These are phyloP conservation scores for Myotis findleyi DNA, from an alignment of 2,797 vertebrate species.

Conservation along the genomic window DNA sequence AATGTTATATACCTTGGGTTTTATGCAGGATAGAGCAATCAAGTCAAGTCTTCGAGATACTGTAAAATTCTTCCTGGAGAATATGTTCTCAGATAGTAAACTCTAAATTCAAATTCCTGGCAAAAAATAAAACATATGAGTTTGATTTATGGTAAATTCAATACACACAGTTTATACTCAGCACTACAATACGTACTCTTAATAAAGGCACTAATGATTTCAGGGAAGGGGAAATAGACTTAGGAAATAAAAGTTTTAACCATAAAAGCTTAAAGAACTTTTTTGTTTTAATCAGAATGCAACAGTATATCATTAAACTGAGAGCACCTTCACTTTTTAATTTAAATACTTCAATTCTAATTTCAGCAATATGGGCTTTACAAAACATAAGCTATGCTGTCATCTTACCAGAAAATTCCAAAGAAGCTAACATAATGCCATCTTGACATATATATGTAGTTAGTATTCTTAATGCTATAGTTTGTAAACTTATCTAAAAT, in stretches of 20 bases:
- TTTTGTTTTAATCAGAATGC: constrained; percentile 8
- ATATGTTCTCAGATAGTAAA: constrained; percentile 72
- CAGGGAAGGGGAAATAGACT: neutral
- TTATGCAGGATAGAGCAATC: constrained; percentile 60
- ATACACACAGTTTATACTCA: neutral
- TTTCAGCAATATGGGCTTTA: neutral
- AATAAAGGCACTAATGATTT: constrained; percentile 31
- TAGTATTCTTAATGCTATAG: neutral
- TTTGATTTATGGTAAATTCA: constrained; percentile 37
- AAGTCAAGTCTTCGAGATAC: constrained; percentile 54
- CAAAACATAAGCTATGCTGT: neutral
- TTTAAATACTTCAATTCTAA: constrained; percentile 42
- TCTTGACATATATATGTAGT: neutral
- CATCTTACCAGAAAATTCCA: constrained; percentile 38
- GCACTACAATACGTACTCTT: neutral
- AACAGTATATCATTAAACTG: neutral
- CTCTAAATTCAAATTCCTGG: constrained; percentile 75
- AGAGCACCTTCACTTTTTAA: constrained; percentile 30
- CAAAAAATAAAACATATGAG: constrained; percentile 60
- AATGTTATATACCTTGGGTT: constrained; percentile 72
- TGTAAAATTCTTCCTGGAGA: constrained; percentile 72
- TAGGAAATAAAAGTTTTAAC: constrained; percentile 44
- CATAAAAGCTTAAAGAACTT: constrained; percentile 21
- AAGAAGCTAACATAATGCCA: constrained; percentile 6
- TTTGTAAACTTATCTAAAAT: constrained; percentile 38